phyloP scores from a whole-genome alignment of 2,113 vertebrate genomes.

The Bolborhynchus lineola region DNA sequence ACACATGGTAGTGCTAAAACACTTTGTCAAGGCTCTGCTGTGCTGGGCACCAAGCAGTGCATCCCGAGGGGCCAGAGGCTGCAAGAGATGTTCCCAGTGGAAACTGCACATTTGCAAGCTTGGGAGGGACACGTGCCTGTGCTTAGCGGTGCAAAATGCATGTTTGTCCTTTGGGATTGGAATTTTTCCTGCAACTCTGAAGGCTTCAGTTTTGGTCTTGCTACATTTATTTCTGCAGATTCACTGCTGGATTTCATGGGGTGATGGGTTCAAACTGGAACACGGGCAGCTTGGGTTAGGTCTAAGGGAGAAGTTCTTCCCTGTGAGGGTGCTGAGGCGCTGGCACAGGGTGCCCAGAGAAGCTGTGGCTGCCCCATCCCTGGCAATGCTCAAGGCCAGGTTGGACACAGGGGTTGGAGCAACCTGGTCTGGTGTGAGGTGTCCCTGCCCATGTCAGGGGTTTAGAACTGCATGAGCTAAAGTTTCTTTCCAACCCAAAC shows the following conservation, averaged over 20 bases:
- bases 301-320: not conserved
- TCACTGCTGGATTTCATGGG: not conserved
- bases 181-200: not conserved
- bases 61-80: not conserved
- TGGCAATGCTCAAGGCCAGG: not conserved
- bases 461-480: not conserved
- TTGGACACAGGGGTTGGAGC: not conserved
- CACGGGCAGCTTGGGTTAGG: not conserved
- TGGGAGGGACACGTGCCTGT: rapidly evolving
- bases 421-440: rapidly evolving
- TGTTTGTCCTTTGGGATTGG: not conserved
- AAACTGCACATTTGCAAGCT: rapidly evolving
- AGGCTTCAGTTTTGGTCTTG: rapidly evolving
- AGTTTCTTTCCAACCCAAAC: not conserved
- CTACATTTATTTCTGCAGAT: rapidly evolving
- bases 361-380: not conserved
- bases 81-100: not conserved
- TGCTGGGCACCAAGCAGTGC: not conserved
- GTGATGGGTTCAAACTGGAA: not conserved
- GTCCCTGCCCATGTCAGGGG: not conserved
- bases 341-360: not conserved
- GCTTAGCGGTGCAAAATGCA: rapidly evolving
- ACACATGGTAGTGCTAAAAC: not conserved
- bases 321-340: not conserved
- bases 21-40: not conserved